Percentiles rank a stretch among this genome's conserved stretches.
Evolutionary conservation across 1,140 invertebrate genomes (phyloP).

Genomic region (Lepidotrigona ventralis): DNA sequence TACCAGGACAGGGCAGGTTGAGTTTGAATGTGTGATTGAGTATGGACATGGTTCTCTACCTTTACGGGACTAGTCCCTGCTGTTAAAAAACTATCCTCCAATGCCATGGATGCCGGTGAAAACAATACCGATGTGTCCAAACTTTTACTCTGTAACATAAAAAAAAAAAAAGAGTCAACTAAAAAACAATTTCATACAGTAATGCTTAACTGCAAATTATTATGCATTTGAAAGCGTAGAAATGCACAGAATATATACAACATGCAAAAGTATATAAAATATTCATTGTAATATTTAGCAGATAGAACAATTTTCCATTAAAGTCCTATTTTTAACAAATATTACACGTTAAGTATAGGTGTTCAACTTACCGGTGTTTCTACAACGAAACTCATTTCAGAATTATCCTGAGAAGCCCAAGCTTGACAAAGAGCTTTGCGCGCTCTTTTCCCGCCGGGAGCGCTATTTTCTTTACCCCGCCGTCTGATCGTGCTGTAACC

Average conservation of each 20-base stretch:
- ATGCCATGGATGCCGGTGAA: constrained; percentile 90
- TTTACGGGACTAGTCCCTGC: constrained; percentile 77
- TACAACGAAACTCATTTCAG: constrained; percentile 84
- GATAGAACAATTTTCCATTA: background rate
- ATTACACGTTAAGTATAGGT: background rate
- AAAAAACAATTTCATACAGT: background rate
- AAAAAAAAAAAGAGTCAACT: constrained; percentile 1
- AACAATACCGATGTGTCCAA: constrained; percentile 90
- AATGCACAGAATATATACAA: background rate
- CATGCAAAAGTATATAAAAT: background rate
- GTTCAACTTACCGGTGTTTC: constrained; percentile 87
- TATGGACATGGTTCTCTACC: constrained; percentile 76
- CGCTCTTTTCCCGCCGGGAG: constrained; percentile 83
- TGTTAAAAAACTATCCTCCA: constrained; percentile 79
- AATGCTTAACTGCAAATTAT: background rate
- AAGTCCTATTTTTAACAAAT: background rate
- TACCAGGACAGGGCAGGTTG: constrained; percentile 79
- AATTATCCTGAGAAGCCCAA: constrained; percentile 84
- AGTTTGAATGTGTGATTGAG: constrained; percentile 73
- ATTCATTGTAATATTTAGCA: background rate
- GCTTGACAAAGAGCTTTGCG: constrained; percentile 88
- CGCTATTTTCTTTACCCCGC: constrained; percentile 86
- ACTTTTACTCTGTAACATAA: constrained; percentile 88
- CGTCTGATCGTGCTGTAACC: constrained; percentile 82
- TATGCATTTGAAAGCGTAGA: background rate